phyloP scores from a whole-genome alignment of 2,113 vertebrate genomes.

The Noturus placidus region DNA sequence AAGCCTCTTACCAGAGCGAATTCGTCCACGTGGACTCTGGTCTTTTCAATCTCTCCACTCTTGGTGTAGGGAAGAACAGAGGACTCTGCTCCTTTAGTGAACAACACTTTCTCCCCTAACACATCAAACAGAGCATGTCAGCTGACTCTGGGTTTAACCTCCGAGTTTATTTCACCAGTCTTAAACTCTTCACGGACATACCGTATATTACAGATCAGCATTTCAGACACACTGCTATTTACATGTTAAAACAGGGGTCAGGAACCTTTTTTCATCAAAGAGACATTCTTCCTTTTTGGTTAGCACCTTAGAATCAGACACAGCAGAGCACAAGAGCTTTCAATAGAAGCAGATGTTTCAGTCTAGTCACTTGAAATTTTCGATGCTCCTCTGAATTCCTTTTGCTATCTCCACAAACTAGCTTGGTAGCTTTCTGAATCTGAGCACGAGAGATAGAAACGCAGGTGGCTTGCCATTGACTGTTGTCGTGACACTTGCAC shows the following conservation, averaged over 20 bases:
- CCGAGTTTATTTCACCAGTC: not conserved
- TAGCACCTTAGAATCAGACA: no score
- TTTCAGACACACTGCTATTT: not conserved
- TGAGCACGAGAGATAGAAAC: no score
- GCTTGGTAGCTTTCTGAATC: no score
- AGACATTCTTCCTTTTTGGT: no score
- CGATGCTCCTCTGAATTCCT: no score
- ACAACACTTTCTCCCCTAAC: conserved; percentile 85
- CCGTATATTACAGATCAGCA: not conserved
- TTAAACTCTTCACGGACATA: not conserved
- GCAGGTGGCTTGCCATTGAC: no score
- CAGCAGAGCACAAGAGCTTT: no score
- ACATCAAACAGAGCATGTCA: conserved; percentile 19
- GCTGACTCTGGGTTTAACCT: not conserved
- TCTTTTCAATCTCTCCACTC: conserved; percentile 91
- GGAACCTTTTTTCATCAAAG: no score
- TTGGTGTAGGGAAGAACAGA: conserved; percentile 85
- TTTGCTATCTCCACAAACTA: no score
- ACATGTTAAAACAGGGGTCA: not conserved
- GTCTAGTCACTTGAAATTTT: no score
- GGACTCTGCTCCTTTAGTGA: conserved; percentile 96
- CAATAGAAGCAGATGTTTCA: no score
- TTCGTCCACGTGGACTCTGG: conserved; percentile 91
- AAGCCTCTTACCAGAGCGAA: conserved; percentile 87
- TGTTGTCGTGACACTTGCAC: no score